Base-by-base conservation (phyloP, 92 coral and sea anemone genomes). In the Zoanthus sociatus region DNA sequence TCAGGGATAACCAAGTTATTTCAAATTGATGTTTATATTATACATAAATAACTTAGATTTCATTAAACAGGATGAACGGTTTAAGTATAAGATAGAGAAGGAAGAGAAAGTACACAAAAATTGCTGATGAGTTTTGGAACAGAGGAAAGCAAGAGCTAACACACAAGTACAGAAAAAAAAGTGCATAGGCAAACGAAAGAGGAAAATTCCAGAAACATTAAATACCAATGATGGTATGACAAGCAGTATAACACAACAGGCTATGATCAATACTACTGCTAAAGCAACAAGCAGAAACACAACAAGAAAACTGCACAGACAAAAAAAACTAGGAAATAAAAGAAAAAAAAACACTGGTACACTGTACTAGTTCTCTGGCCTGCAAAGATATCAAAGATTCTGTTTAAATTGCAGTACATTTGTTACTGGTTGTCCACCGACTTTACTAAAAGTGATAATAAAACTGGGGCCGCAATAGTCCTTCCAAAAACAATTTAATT, bases 231-330 rank as follows among this genome's bases (percentile, higher is more conserved):
- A 50, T 50, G 55, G 55, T 50, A 50, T 50, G 55, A 50, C 55
- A 50, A 50, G 55, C 55, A 50, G 55, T 50, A 50, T 61, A 0
- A 66, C 20, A 31, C 73, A 18, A 26, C 0, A 26, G 26, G 26
- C 26, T 26, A 26, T 30, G 89, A 71, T 50, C 55, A 50, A 50
- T 50, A 50, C 55, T 50, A 50, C 54, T 50, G 10, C 73, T 83
- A 13, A 77, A 64, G 72, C 42, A 45, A 21, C 70, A 50, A 50
- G 10, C 55, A 50, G 55, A 50, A 50, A 50, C 71, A 82, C 48
- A 20, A 6, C 72, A 73, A 61, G 61, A 56, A 74, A 82, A 82
- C 37, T 21, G 84, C n/a, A 82, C 82, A 8, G 76, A 86, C 48
- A 18, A 37, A 44, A 78, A 88, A 26, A 76, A 73, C 37, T 17